Evolutionary conservation across 2,888 invertebrate species (phyloP), one percentile per base, ranked within the genome.

Genomic region (Dorcus parallelipipedus): DNA sequence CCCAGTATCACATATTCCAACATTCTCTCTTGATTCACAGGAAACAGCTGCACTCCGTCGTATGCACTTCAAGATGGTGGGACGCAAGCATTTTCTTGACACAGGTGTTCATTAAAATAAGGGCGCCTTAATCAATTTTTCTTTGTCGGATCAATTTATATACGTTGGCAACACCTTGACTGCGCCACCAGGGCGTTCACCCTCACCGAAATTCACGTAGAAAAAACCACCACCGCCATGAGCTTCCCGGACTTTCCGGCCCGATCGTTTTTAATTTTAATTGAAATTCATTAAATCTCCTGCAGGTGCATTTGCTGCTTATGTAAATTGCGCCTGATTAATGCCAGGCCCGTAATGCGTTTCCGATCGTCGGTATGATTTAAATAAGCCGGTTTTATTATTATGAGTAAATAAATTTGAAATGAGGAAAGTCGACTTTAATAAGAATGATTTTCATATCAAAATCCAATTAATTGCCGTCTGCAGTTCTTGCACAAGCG

Each of bases 1-100:
- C 26, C 26, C 26, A 33, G 26, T 33, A 33, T 33, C 26, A 33
- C 26, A 33, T 33, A 33, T 33, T 33, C 26, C 26, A 33, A 42
- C 42, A 10, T 17, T 42, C 39, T 48, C 7, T 51, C 33, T 51
- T 39, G 40, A 54, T 45, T 49, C 49, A 49, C 61, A 56, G 61
- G 61, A 61, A 61, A 53, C 61, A 61, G 61, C 58, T 61, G 61
- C 58, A 42, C 39, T 54, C 52, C 54, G 52, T 61, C 59, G 59
- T 55, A 54, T 50, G 54, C 56, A 51, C 55, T 49, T 49, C 47
- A 61, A 58, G 58, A 61, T 56, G 58, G 59, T 51, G 52, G 49
- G 49, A 55, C 40, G 54, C 26, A 33, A 33, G 50, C 56, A 55
- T 56, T 60, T 49, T 59, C 58, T 60, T 54, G 49, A 42, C 61